Evolutionary conservation across 2,797 vertebrate species (phyloP).

Genomic region (Pelochelys cantorii): DNA sequence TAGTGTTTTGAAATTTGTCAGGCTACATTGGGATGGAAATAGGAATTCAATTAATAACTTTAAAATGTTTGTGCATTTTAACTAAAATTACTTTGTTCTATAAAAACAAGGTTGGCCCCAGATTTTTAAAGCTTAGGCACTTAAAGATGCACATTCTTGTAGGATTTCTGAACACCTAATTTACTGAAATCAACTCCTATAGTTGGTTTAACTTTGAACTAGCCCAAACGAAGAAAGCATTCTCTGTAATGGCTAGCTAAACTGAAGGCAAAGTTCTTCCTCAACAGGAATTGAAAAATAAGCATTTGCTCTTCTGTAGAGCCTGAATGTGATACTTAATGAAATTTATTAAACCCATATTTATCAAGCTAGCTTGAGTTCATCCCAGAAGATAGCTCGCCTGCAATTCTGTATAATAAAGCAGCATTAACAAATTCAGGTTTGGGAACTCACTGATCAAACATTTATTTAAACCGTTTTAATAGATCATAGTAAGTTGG

Average conservation of each 20-base stretch:
- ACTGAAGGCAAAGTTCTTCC: not conserved
- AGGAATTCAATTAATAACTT: no score
- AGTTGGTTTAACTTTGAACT: not conserved
- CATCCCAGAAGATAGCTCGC: not conserved
- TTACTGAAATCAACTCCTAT: not conserved
- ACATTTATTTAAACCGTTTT: not conserved
- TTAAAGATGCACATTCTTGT: no score
- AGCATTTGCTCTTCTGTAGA: no score
- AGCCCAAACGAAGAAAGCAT: not conserved
- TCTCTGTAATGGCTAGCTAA: not conserved
- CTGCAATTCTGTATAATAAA: not conserved
- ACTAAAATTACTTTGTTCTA: no score
- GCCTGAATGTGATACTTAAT: not conserved
- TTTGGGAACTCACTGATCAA: not conserved
- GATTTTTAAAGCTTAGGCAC: no score
- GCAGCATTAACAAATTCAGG: not conserved
- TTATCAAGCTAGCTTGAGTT: not conserved
- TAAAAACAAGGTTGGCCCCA: no score
- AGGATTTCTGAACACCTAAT: not conserved
- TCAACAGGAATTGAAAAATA: no score
- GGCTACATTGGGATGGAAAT: no score
- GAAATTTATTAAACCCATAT: not conserved
- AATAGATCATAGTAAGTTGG: not conserved
- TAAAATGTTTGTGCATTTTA: no score
- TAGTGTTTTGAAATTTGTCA: no score